phyloP scores from a whole-genome alignment of 1,140 invertebrate genomes.

The Lepidurus apus region DNA sequence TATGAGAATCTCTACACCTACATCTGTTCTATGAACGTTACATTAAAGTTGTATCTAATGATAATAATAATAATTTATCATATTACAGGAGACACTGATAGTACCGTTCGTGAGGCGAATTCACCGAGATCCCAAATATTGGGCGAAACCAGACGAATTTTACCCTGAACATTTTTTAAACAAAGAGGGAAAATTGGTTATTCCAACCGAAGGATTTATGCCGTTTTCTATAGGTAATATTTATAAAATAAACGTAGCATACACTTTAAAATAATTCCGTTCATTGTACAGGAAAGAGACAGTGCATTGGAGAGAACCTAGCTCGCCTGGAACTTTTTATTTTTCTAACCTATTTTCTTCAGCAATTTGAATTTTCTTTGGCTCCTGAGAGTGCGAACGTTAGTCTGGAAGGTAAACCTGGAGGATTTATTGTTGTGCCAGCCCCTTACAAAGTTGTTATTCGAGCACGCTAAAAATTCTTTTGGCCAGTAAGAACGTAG shows the following conservation, averaged over 20 bases:
- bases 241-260: not conserved
- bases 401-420: too few species aligned
- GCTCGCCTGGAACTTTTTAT: conserved; percentile 16
- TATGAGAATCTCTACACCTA: too few species aligned
- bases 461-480: too few species aligned
- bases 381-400: too few species aligned
- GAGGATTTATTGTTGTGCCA: too few species aligned
- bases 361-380: too few species aligned
- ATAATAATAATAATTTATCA: not conserved
- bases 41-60: not conserved
- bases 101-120: not conserved
- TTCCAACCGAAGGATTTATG: too few species aligned
- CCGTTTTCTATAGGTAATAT: not conserved
- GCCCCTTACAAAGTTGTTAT: too few species aligned
- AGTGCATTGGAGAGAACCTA: conserved; percentile 10
- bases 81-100: conserved; percentile 1
- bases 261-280: not conserved
- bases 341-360: not conserved
- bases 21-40: not conserved
- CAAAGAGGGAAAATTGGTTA: not conserved
- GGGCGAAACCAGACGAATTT: conserved; percentile 23
- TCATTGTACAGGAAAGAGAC: not conserved
- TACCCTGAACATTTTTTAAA: conserved; percentile 28
- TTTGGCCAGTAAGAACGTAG: too few species aligned
- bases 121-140: conserved; percentile 20